Conservation (phyloP, 2,113 vertebrate genomes). For the Taurulus bubalis region DNA sequence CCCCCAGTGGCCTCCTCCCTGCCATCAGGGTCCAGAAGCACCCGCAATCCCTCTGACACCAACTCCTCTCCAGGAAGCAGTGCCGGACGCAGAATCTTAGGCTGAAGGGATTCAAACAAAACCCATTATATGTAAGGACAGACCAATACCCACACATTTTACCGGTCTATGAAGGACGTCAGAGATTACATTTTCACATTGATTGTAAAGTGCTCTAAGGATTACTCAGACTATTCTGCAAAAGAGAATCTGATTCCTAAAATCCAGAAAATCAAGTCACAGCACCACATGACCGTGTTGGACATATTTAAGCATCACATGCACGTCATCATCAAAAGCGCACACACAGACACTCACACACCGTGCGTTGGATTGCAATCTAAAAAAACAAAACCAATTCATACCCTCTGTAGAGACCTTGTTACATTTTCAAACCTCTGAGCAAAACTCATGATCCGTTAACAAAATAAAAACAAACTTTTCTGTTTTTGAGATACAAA, state of each 20-base stretch:
- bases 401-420: constrained; percentile 18
- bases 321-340: constrained; percentile 34
- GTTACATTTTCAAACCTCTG: constrained; percentile 15
- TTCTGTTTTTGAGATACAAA: constrained; percentile 19
- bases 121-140: constrained; percentile 8
- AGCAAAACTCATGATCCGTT: constrained; percentile 37
- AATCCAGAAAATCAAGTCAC: constrained; percentile 30
- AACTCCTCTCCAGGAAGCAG: constrained; percentile 96
- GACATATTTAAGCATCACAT: constrained; percentile 42
- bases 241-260: background rate
- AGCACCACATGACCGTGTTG: constrained; percentile 21
- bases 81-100: constrained; percentile 94
- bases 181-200: constrained; percentile 10
- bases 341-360: constrained; percentile 38
- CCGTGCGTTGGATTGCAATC: constrained; percentile 7
- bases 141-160: background rate
- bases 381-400: constrained; percentile 46
- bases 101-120: constrained; percentile 79
- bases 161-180: constrained; percentile 4
- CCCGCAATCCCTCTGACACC: constrained; percentile 94
- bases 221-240: background rate
- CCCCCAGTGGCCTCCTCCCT: constrained; percentile 96
- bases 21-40: constrained; percentile 94
- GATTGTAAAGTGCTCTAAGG: constrained; percentile 17
- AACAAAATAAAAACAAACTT: constrained; percentile 20